Base-by-base conservation (phyloP, 2,797 vertebrate species). In the Pipistrellus pygmaeus region DNA sequence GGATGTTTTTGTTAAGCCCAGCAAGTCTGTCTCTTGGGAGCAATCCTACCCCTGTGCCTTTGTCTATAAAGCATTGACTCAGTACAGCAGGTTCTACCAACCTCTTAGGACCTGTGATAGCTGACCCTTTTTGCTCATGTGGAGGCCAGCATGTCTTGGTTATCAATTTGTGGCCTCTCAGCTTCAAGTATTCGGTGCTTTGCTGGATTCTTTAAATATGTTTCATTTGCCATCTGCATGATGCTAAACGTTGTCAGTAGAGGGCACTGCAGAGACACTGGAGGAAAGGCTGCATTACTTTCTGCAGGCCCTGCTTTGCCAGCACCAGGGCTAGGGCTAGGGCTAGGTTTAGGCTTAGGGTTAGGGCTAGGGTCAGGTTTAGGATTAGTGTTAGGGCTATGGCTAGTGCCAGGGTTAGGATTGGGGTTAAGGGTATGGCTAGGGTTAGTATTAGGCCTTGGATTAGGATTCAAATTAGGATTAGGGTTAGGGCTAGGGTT, bases 231-330 rank as follows among this genome's bases (percentile, higher is more conserved):
- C 5, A 23, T 17, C 55, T 51, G 73, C 10, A 5, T 1, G 27
- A 46, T 76, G 27, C n/a, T 81, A 32, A 73, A 3, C 30, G 27
- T 72, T 32, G 55, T 53, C 90, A 85, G 72, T 44, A 95, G 94
- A 96, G 84, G 93, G 87, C 87, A 17, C 80, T 77, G 46, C 84
- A 88, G 90, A 93, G 66, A 46, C 78, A 69, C 53, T 77, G 27
- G 35, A 32, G 41, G 51, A 80, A 35, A 25, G n/a, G 9, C 6
- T 3, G 30, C 2, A 2, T 1, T 5, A 44, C 57, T 89, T 46
- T 53, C 7, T 0, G 15, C 3, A 46, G 62, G 32, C 30, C 0
- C 0, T 0, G 35, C 27, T n/a, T 82, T 15, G 10, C 53, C 15
- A 51, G 35, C 62, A 15, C 44, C 7, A 12, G 9, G 60, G 57